A percentile compares a stretch with the other conserved stretches of the same genome.
phyloP scores from a whole-genome alignment of 1,140 invertebrate species.

The Dreissena polymorpha region DNA sequence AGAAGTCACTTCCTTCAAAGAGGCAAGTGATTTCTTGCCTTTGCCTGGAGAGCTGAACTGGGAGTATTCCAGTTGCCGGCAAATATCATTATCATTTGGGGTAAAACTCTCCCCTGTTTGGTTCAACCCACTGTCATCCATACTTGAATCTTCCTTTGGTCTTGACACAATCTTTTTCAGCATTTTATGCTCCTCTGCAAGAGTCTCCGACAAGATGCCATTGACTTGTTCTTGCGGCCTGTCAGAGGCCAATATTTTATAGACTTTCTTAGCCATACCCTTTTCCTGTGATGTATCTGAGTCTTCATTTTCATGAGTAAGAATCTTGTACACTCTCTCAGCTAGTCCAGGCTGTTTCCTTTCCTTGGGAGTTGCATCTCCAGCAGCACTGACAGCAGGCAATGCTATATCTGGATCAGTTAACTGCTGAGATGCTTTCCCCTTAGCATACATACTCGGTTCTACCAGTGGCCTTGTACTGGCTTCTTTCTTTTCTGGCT shows the following conservation, averaged over 20 bases:
- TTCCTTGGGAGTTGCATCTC: neutral
- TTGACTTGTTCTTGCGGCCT: constrained; percentile 67
- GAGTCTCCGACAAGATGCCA: constrained; percentile 68
- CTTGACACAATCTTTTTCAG: constrained; percentile 54
- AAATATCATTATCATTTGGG: constrained; percentile 62
- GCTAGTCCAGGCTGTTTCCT: constrained; percentile 53
- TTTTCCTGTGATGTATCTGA: constrained; percentile 39
- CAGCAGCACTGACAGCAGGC: neutral
- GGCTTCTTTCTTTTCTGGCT: neutral
- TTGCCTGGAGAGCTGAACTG: constrained; percentile 65
- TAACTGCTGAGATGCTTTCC: neutral
- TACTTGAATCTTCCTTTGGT: constrained; percentile 62
- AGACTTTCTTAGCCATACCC: constrained; percentile 67
- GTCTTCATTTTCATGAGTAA: constrained; percentile 17
- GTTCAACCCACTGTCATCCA: constrained; percentile 53
- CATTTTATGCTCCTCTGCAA: constrained; percentile 64
- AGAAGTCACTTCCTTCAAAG: constrained; percentile 41
- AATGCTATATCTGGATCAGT: constrained; percentile 24
- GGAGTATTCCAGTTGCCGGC: constrained; percentile 71
- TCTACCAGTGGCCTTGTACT: neutral
- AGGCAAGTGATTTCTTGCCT: constrained; percentile 47
- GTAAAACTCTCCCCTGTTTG: constrained; percentile 57
- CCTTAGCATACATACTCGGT: neutral
- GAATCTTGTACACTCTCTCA: constrained; percentile 59
- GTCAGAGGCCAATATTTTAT: constrained; percentile 65